Percentiles rank a stretch among this genome's conserved stretches.
These are phyloP conservation scores for Dicyrtomina minuta DNA, from an alignment of 2,888 invertebrate genomes.

Conservation along the genomic window DNA sequence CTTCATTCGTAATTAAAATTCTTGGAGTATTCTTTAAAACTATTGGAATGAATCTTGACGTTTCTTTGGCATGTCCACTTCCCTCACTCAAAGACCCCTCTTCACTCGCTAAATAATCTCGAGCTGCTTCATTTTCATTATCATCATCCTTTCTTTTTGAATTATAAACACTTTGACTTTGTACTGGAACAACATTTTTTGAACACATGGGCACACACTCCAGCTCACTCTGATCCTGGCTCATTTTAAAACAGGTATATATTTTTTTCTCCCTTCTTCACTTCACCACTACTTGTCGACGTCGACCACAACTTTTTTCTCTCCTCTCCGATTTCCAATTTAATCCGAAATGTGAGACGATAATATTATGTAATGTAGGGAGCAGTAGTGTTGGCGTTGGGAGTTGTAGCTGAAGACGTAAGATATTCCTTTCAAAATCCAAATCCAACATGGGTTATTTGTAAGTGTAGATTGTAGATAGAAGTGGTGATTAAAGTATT, in stretches of 20 bases:
- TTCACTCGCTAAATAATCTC: neutral
- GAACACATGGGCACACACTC: constrained; percentile 28
- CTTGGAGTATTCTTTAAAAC: constrained; percentile 23
- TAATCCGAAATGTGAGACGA: neutral
- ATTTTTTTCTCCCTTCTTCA: neutral
- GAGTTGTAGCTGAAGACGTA: too few species aligned
- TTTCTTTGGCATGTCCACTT: neutral
- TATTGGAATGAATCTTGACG: constrained; percentile 26
- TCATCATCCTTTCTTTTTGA: neutral
- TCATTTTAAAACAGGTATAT: constrained; percentile 10
- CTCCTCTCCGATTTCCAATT: too few species aligned
- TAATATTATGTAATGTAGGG: neutral
- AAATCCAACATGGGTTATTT: too few species aligned
- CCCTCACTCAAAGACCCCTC: neutral
- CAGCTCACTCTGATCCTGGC: neutral
- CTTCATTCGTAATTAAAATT: constrained; percentile 16
- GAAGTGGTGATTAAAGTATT: too few species aligned
- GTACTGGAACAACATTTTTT: constrained; percentile 10
- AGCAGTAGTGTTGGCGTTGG: too few species aligned
- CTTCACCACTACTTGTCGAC: neutral
- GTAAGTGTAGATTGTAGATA: too few species aligned
- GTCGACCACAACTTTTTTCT: too few species aligned
- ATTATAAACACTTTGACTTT: neutral
- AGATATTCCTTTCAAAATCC: too few species aligned
- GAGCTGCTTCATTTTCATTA: neutral